Evolutionary conservation across 1,140 invertebrate species (phyloP).

Genomic region (Trichonephila clavata): DNA sequence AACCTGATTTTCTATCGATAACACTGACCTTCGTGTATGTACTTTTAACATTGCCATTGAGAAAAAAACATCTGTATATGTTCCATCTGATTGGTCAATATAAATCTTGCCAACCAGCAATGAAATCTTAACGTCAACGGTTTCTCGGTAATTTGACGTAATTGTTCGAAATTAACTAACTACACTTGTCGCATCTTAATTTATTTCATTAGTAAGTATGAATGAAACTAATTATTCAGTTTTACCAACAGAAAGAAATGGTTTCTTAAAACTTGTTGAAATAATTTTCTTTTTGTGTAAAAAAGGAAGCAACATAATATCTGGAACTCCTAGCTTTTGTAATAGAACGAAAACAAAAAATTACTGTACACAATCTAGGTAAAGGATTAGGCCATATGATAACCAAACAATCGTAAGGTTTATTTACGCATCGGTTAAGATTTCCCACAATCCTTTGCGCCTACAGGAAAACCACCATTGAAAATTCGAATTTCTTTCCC

Average conservation of each 20-base stretch:
- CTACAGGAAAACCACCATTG: background rate
- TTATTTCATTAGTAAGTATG: no score
- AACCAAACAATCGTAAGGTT: background rate
- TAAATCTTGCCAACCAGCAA: background rate
- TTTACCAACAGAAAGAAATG: no score
- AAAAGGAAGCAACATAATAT: background rate
- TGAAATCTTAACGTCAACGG: background rate
- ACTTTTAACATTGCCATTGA: background rate
- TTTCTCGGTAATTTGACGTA: background rate
- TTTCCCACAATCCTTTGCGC: conserved; percentile 34
- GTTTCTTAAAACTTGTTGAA: no score
- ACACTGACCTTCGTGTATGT: background rate
- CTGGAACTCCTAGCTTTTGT: background rate
- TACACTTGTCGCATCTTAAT: background rate
- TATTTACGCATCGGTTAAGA: conserved; percentile 9
- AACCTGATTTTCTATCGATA: background rate
- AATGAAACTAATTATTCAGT: no score
- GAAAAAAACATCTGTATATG: background rate
- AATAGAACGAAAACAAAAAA: background rate
- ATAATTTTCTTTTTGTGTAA: background rate
- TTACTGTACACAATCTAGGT: background rate
- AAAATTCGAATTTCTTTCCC: conserved; percentile 45
- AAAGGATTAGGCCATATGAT: background rate
- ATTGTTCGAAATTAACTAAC: no score
- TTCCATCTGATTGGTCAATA: background rate